Conservation (phyloP, 2,888 invertebrate genomes). For the Nomada ferruginata region DNA sequence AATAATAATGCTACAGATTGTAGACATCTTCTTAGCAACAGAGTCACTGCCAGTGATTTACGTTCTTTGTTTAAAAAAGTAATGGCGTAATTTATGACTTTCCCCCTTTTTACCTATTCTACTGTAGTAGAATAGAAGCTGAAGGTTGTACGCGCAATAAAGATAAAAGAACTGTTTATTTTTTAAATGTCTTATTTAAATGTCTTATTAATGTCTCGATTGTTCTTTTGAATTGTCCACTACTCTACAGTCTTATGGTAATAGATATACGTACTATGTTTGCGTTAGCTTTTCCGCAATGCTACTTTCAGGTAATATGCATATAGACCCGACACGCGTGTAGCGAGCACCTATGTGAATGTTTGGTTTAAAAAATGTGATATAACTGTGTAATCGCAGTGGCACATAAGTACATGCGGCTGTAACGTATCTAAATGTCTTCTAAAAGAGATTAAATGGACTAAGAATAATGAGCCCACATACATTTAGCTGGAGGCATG, state of each 20-base stretch:
- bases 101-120: neutral
- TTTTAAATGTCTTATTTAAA: too few relatives aligned
- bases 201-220: neutral
- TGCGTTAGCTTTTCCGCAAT: slow-evolving; percentile 20
- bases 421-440: slow-evolving; percentile 14
- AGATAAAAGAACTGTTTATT: neutral
- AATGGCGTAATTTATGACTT: neutral
- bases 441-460: neutral
- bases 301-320: slow-evolving; percentile 15
- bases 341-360: slow-evolving; percentile 24
- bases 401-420: slow-evolving; percentile 19
- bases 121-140: neutral
- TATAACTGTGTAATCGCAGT: slow-evolving; percentile 41
- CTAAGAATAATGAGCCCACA: slow-evolving; percentile 26
- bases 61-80: neutral
- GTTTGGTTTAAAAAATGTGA: slow-evolving; percentile 37
- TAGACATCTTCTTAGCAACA: neutral
- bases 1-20: too few relatives aligned
- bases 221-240: neutral
- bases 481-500: slow-evolving; percentile 1
- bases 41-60: neutral
- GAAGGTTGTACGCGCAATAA: neutral
- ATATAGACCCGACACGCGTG: neutral
- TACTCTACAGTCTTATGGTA: neutral
- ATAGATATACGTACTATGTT: slow-evolving; percentile 14